These are phyloP conservation scores for Penelope pileata DNA, from an alignment of 2,113 vertebrate species.

Conservation along the genomic window DNA sequence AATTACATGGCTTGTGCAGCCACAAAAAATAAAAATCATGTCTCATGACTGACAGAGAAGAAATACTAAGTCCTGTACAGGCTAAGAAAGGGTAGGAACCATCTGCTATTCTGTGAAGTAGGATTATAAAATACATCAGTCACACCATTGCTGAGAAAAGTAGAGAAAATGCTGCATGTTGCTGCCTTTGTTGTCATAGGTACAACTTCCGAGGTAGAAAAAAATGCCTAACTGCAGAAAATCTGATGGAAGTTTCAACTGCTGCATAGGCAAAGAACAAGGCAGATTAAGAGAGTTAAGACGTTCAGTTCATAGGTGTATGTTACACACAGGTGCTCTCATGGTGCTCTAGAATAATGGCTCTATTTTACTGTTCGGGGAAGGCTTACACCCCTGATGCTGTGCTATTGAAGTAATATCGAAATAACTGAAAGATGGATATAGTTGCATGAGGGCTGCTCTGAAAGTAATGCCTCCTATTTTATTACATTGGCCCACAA, in stretches of 20 bases:
- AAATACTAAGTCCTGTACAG: conserved; percentile 53
- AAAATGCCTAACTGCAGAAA: background rate
- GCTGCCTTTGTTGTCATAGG: background rate
- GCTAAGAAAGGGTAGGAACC: conserved; percentile 29
- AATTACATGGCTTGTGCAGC: background rate
- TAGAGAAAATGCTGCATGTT: background rate
- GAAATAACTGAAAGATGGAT: background rate
- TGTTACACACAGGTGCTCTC: background rate
- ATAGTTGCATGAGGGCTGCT: background rate
- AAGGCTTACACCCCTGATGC: background rate
- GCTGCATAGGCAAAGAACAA: background rate
- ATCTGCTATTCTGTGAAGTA: conserved; percentile 41
- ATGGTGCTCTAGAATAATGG: background rate
- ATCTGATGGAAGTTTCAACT: background rate
- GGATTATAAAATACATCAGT: conserved; percentile 58
- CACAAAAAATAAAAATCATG: background rate
- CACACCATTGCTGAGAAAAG: conserved; percentile 9
- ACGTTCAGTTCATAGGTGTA: background rate
- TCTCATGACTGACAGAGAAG: conserved; percentile 52
- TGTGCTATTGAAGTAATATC: background rate
- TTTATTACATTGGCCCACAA: too few relatives aligned
- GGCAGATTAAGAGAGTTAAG: background rate
- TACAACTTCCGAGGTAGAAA: background rate
- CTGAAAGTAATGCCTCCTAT: too few relatives aligned
- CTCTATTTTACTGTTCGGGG: fast-evolving